Base-by-base conservation (phyloP, 2,888 invertebrate species). In the Lycocerus yunnanus region DNA sequence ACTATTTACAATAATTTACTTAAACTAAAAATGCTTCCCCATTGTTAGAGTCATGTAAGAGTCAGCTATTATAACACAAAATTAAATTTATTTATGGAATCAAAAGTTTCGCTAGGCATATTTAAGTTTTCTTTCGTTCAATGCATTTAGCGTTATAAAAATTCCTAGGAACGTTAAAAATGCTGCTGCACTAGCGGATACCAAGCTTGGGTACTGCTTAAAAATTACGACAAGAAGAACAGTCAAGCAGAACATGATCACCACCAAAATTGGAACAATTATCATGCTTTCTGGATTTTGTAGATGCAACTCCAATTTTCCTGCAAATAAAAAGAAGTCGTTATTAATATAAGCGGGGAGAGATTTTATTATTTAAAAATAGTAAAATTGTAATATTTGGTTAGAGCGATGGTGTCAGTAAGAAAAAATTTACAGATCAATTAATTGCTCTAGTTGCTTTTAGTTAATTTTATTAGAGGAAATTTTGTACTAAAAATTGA, bases 161-260 rank as follows among this genome's bases (percentile, higher is more conserved):
- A 88, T 82, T 15, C 86, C 83, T 68, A 88, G 86, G 6, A 87
- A 82, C n/a, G 86, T 84, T 15, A 89, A 81, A 79, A 88, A 87
- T 27, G 84, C 86, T 1, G 88, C 86, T 3, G 88, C 87, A 13
- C 87, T 84, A 24, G 86, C 86, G n/a, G 88, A 87, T 2, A 89
- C 86, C 72, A 88, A 82, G 20, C 86, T 84, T 8, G 89, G 88
- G 80, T 86, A 88, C 81, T 88, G 86, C 80, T 88, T 85, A 80
- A 88, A 89, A 60, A 88, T 81, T 20, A 88, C 84, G 82, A 88
- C 80, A 58, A 87, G 84, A 75, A 84, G 83, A 21, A 86, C 85
- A 15, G 84, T 86, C 10, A 27, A 65, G 58, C 74, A 73, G 18
- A 78, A 65, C 68, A 80, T 76, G 14, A 78, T 68, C 0, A 77